These are phyloP conservation scores for Chlorodrepanis virens DNA, from an alignment of 2,113 vertebrate genomes.

Conservation along the genomic window DNA sequence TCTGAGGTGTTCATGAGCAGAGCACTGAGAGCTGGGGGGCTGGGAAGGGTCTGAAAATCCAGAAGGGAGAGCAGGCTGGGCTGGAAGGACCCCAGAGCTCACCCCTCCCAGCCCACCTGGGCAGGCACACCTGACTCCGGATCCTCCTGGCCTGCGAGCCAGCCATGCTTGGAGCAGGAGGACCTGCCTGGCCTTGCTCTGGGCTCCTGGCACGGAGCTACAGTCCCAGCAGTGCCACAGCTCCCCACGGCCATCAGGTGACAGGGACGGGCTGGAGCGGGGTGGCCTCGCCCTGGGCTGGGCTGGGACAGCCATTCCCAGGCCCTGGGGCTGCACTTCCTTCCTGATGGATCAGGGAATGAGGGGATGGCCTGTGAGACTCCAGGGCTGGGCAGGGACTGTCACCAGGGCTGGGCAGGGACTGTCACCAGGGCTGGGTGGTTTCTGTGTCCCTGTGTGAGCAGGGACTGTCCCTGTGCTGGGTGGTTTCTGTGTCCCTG, in stretches of 20 bases:
- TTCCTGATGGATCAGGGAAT: no score
- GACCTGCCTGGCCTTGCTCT: background rate
- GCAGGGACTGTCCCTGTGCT: no score
- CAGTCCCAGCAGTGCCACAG: background rate
- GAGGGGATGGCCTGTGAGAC: background rate
- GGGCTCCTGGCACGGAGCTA: background rate
- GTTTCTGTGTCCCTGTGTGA: background rate
- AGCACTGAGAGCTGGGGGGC: background rate
- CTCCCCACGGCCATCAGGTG: background rate
- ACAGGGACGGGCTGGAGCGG: background rate
- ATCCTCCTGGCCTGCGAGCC: background rate
- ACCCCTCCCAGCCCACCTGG: background rate
- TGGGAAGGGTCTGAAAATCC: background rate
- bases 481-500: no score
- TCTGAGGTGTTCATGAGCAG: background rate
- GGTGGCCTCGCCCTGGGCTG: background rate
- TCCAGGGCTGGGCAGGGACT: background rate
- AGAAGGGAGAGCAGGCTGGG: background rate
- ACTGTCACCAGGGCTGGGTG: background rate
- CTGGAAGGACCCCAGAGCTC: rapidly evolving
- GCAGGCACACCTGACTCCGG: background rate
- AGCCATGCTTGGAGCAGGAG: rapidly evolving
- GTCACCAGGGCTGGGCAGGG: background rate
- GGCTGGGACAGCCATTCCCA: background rate
- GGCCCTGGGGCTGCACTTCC: background rate